These are phyloP conservation scores for Pitta sordida DNA, from an alignment of 2,113 vertebrate genomes.

Conservation along the genomic window DNA sequence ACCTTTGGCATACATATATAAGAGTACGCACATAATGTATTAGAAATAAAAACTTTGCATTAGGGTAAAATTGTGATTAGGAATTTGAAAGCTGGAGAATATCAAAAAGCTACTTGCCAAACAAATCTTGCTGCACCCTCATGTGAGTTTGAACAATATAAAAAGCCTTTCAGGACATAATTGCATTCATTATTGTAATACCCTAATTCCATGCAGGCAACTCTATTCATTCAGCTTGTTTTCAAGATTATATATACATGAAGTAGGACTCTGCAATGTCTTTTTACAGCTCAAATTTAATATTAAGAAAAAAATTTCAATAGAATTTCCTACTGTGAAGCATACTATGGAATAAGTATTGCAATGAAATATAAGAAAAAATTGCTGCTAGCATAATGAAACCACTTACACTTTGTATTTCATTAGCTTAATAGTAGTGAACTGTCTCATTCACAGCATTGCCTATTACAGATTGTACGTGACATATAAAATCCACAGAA, in stretches of 20 bases:
- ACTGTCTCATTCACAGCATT: constrained; percentile 8
- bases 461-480: neutral
- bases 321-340: constrained; percentile 12
- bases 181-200: constrained; percentile 36
- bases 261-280: neutral
- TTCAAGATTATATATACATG: neutral
- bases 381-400: constrained; percentile 38
- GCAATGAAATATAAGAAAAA: constrained; percentile 13
- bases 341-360: neutral
- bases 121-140: neutral
- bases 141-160: neutral
- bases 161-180: constrained; percentile 33
- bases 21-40: rapidly evolving
- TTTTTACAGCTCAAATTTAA: constrained; percentile 23
- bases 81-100: neutral
- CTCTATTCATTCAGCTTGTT: constrained; percentile 12
- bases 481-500: neutral
- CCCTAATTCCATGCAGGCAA: neutral
- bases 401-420: constrained; percentile 33
- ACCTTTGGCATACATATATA: neutral
- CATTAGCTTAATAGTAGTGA: constrained; percentile 45
- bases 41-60: neutral
- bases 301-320: neutral
- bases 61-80: neutral
- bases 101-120: neutral